Base-by-base conservation (phyloP, 2,888 invertebrate species). In the Callyntrura guangdongensis region DNA sequence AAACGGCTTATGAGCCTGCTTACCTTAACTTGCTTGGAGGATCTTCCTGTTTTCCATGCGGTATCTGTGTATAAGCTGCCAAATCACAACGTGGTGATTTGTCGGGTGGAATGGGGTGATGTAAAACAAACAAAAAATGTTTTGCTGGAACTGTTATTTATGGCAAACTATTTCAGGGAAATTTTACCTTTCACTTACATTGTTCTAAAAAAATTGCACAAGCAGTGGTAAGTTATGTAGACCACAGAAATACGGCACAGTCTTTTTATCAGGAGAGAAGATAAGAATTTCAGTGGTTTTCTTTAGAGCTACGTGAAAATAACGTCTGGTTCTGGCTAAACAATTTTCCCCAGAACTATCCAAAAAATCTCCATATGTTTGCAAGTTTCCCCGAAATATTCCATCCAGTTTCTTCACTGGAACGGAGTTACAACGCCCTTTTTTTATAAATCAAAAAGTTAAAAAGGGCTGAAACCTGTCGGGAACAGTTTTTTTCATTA, bases 381-480 rank as follows among this genome's bases (percentile, higher is more conserved):
- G 25, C 6, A 6, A 64, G 22, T 64, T 64, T 64, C 64, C 12
- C 22, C 64, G 8, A 17, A 64, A 12, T 64, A 64, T 25, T 64
- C 64, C 27, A 69, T 27, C 14, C 36, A 69, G 27, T 4, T n/a
- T 49, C 49, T 14, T 12, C 22, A 0, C 25, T 56, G 53, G 25
- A 56, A 85, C 59, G 17, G 17, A 45, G 9, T 20, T 86, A 49
- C 25, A 53, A 86, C 86, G 86, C 86, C 86, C 74, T 74, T 72
- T 74, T 72, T 89, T 72, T 84, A 77, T 90, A 79, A 85, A 90
- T 79, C 85, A 85, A 85, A 81, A 47, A 61, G 64, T 90, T 90
- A 77, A 90, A 61, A 85, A 81, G 77, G 36, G 72, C 27, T 59
- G 59, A 56, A 89, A 85, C 85, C 85, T 85, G 84, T 89, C 89